phyloP scores from a whole-genome alignment of 2,888 invertebrate genomes.

The Oscheius sp. region DNA sequence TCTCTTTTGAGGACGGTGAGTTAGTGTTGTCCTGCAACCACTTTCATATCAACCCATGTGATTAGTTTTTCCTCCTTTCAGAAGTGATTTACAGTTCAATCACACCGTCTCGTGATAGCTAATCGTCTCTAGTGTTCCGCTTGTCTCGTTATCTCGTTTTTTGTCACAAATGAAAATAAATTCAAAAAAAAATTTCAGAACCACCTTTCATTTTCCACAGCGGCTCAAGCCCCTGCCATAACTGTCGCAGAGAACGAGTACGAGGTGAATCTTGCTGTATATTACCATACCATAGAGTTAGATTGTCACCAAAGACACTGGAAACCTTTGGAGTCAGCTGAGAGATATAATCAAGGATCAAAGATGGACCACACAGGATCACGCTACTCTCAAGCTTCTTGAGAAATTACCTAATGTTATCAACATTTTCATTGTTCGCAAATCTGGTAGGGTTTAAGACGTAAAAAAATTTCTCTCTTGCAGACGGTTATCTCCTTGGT shows the following conservation, averaged over 20 bases:
- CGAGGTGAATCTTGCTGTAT: constrained; percentile 18
- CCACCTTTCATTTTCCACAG: constrained; percentile 24
- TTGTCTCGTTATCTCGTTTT: constrained; percentile 18
- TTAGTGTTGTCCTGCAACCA: no score
- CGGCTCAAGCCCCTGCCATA: constrained; percentile 4
- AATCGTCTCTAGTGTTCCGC: constrained; percentile 18
- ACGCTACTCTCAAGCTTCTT: constrained; percentile 19
- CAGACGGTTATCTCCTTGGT: constrained; percentile 30
- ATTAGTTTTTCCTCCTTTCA: no score
- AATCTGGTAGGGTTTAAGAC: constrained; percentile 5
- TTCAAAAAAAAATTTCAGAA: constrained; percentile 13
- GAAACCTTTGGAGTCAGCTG: constrained; percentile 30
- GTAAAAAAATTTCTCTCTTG: no score
- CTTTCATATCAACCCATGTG: no score
- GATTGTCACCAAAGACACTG: constrained; percentile 26
- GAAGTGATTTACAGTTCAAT: constrained; percentile 13
- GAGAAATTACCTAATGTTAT: constrained; percentile 21
- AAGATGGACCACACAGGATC: constrained; percentile 32
- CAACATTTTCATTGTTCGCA: constrained; percentile 23
- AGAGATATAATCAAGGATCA: constrained; percentile 18
- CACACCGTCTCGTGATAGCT: constrained; percentile 20
- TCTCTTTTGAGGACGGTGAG: no score
- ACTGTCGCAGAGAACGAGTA: constrained; percentile 24
- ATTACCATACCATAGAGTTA: background rate
- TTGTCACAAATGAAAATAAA: constrained; percentile 19